A percentile compares a stretch with the other conserved stretches of the same genome.
phyloP scores from a whole-genome alignment of 2,113 vertebrate genomes.

The Protobothrops flavoviridis region DNA sequence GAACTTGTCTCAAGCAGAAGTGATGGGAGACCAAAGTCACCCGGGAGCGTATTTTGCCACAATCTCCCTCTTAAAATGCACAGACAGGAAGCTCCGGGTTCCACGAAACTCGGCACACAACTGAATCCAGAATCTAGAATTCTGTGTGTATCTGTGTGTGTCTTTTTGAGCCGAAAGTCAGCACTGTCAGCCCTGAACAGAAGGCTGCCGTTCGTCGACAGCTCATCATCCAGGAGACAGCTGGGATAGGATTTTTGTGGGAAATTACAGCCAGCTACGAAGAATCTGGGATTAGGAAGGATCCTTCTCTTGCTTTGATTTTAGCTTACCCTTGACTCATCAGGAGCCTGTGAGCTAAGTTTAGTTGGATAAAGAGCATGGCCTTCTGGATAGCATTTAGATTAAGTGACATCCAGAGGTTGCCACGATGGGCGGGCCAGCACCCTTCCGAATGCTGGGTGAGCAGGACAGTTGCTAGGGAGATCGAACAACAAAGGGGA shows the following conservation, averaged over 20 bases:
- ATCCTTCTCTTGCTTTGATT: not conserved
- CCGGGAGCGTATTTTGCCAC: too few relatives aligned
- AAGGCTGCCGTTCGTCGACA: constrained; percentile 3
- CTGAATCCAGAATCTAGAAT: not conserved
- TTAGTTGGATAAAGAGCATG: not conserved
- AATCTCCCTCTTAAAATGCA: not conserved
- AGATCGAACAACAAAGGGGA: not conserved
- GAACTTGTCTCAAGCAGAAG: not conserved
- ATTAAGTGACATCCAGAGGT: constrained; percentile 7
- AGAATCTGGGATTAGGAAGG: not conserved
- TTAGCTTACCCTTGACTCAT: constrained; percentile 11
- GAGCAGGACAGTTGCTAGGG: not conserved
- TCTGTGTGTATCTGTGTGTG: too few relatives aligned
- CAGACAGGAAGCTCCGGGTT: not conserved
- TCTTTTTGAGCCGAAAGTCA: not conserved
- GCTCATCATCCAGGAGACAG: constrained; percentile 15
- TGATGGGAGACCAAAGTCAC: not conserved
- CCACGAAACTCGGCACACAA: not conserved
- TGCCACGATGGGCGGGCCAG: not conserved
- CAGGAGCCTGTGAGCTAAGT: not conserved
- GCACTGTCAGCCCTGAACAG: not conserved
- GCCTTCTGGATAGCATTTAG: constrained; percentile 4
- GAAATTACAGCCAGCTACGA: constrained; percentile 1
- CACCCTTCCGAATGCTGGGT: not conserved
- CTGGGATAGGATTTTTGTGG: not conserved